phyloP scores from a whole-genome alignment of 1,140 invertebrate species.

The Drosophila ogumai region DNA sequence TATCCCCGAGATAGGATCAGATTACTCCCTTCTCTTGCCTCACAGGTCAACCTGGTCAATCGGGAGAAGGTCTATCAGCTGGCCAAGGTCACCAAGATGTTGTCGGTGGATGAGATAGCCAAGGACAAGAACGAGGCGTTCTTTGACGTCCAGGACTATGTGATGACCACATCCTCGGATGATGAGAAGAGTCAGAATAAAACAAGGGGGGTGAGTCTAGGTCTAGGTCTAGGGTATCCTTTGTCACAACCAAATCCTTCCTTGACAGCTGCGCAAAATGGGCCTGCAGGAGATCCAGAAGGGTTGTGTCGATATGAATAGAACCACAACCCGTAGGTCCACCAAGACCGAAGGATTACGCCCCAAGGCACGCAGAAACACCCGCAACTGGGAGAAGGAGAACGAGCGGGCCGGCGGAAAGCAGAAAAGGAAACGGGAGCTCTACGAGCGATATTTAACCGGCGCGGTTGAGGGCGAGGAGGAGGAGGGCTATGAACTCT shows the following conservation, averaged over 20 bases:
- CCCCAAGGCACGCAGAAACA: background rate
- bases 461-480: background rate
- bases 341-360: background rate
- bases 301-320: slow-evolving; percentile 3
- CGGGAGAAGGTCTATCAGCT: slow-evolving; percentile 20
- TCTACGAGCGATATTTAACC: slow-evolving; percentile 16
- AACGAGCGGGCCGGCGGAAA: background rate
- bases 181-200: slow-evolving; percentile 20
- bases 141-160: slow-evolving; percentile 17
- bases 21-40: too few relatives aligned
- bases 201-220: slow-evolving; percentile 19
- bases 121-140: background rate
- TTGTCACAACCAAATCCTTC: background rate
- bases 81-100: background rate
- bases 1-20: background rate
- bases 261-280: slow-evolving; percentile 50
- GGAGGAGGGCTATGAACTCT: background rate
- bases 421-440: background rate
- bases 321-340: background rate
- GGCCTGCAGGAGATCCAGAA: slow-evolving; percentile 48
- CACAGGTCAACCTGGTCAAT: slow-evolving; percentile 17
- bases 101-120: background rate
- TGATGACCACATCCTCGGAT: slow-evolving; percentile 19
- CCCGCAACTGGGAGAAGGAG: background rate
- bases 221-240: too few relatives aligned